A percentile compares a stretch with the other conserved stretches of the same genome.
Conservation (phyloP, 2,113 vertebrate genomes). For the Spea multiplicata region DNA sequence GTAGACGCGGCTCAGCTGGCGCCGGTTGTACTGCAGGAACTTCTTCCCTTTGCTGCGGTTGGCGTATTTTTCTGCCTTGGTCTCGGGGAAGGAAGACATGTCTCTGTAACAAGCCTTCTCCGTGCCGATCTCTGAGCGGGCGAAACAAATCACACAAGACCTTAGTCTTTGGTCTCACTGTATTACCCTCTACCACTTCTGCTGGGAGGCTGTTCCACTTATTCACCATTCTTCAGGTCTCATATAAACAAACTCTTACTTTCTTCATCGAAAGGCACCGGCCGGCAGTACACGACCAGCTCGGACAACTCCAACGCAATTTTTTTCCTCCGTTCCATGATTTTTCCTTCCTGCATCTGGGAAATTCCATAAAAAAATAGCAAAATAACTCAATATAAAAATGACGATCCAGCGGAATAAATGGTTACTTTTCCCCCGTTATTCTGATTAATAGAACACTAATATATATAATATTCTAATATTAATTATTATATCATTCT, state of each 20-base stretch:
- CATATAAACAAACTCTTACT: constrained; percentile 58
- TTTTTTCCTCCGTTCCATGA: constrained; percentile 75
- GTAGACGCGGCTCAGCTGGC: constrained; percentile 76
- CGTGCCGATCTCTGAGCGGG: constrained; percentile 65
- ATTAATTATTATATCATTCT: too few species aligned
- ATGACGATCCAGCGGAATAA: too few species aligned
- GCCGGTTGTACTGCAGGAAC: constrained; percentile 73
- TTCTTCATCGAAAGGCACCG: constrained; percentile 72
- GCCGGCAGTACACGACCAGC: constrained; percentile 72
- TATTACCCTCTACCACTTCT: too few species aligned
- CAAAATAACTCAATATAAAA: too few species aligned
- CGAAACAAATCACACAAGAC: too few species aligned
- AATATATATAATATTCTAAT: too few species aligned
- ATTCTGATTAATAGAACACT: too few species aligned
- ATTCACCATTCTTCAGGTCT: background rate
- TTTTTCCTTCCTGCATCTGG: constrained; percentile 75
- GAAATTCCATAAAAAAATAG: too few species aligned
- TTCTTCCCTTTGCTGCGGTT: constrained; percentile 64
- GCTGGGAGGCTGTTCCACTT: background rate
- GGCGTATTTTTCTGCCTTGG: constrained; percentile 72
- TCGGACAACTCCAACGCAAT: constrained; percentile 73
- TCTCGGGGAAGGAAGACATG: constrained; percentile 76
- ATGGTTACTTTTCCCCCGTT: too few species aligned
- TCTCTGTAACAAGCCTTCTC: constrained; percentile 68
- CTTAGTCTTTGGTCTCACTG: too few species aligned